Conservation (phyloP, 2,113 vertebrate genomes). For the Aegithalos caudatus region DNA sequence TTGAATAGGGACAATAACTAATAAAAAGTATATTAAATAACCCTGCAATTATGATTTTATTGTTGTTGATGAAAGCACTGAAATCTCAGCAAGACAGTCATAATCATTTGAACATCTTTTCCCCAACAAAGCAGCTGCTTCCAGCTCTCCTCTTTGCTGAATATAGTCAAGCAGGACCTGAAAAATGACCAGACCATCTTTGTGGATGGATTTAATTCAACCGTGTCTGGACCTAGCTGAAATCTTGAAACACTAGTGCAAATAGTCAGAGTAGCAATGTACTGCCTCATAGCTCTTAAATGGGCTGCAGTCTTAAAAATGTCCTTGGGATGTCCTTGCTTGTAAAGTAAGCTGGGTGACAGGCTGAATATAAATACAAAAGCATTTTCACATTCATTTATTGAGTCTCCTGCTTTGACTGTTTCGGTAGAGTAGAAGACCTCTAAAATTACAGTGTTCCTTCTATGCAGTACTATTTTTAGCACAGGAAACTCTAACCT, state of each 20-base stretch:
- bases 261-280: background rate
- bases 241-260: background rate
- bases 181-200: background rate
- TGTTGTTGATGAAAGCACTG: background rate
- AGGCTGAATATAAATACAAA: background rate
- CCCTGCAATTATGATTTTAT: background rate
- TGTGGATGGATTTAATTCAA: background rate
- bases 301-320: background rate
- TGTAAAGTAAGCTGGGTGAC: background rate
- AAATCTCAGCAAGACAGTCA: background rate
- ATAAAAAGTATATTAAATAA: background rate
- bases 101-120: background rate
- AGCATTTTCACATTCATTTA: background rate
- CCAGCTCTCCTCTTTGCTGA: background rate
- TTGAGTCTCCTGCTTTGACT: background rate
- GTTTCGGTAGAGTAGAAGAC: background rate
- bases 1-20: background rate
- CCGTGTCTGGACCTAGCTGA: background rate
- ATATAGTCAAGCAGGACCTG: background rate
- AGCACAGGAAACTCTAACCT: background rate
- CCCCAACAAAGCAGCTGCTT: background rate
- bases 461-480: background rate
- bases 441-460: background rate
- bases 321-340: background rate
- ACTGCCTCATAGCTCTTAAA: background rate